Evolutionary conservation across 2,888 invertebrate species (phyloP).

Genomic region (Clunio marinus): DNA sequence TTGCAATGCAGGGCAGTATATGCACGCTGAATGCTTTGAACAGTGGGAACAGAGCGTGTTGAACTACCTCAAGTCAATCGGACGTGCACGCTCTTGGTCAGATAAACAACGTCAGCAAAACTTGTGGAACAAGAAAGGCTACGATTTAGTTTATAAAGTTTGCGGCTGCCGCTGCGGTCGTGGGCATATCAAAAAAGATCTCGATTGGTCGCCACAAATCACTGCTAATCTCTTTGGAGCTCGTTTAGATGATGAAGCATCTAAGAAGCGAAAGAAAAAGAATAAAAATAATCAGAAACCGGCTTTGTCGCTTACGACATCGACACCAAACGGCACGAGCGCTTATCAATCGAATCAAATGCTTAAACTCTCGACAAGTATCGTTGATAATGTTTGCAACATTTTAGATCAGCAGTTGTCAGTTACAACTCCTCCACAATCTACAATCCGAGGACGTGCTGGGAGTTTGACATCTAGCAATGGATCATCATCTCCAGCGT

Average conservation of each 20-base stretch:
- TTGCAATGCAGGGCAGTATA: conserved; percentile 82
- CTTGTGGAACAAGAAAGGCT: conserved; percentile 96
- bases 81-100: conserved; percentile 89
- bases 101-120: conserved; percentile 92
- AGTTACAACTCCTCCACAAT: conserved; percentile 39
- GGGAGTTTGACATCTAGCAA: conserved; percentile 73
- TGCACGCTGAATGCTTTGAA: conserved; percentile 95
- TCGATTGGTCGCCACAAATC: conserved; percentile 78
- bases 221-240: conserved; percentile 53
- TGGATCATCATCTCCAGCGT: conserved; percentile 76
- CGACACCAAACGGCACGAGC: conserved; percentile 45
- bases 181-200: conserved; percentile 89
- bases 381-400: conserved; percentile 29
- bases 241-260: conserved; percentile 53
- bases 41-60: conserved; percentile 88
- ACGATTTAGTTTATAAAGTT: conserved; percentile 91
- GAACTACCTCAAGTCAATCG: conserved; percentile 83
- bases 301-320: conserved; percentile 54
- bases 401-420: conserved; percentile 25
- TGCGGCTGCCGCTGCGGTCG: conserved; percentile 91
- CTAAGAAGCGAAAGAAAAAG: conserved; percentile 64
- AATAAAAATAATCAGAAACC: conserved; percentile 64
- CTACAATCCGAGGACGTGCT: conserved; percentile 61
- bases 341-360: conserved; percentile 48
- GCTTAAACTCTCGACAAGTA: conserved; percentile 20